These are phyloP conservation scores for Pediacus dermestoides DNA, from an alignment of 2,888 invertebrate genomes.

Conservation along the genomic window DNA sequence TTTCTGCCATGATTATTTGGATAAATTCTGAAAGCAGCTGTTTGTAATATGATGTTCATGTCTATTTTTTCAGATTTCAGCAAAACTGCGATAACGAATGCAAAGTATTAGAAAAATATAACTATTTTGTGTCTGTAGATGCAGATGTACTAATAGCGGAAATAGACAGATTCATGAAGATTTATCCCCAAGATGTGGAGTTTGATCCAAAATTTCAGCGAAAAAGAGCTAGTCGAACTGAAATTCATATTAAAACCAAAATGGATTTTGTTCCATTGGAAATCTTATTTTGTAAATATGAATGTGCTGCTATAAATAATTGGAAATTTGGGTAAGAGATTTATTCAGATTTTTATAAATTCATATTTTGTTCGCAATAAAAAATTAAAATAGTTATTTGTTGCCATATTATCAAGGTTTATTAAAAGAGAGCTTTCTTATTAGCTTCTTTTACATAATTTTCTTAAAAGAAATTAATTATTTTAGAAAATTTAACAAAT, in stretches of 20 bases:
- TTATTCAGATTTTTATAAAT: too few species aligned
- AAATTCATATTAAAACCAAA: constrained; percentile 23
- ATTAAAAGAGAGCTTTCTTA: too few species aligned
- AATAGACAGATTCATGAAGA: constrained; percentile 32
- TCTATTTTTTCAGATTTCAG: constrained; percentile 16
- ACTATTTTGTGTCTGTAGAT: constrained; percentile 22
- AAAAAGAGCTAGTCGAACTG: constrained; percentile 29
- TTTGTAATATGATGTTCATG: too few species aligned
- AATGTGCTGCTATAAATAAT: constrained; percentile 38
- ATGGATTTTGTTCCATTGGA: constrained; percentile 30
- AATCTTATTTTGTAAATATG: constrained; percentile 34
- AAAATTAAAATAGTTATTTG: too few species aligned
- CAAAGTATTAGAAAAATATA: constrained; percentile 30
- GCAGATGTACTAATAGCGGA: constrained; percentile 34
- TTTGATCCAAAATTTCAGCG: constrained; percentile 32
- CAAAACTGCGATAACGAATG: constrained; percentile 26
- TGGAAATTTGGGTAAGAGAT: constrained; percentile 40
- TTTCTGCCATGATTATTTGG: too few species aligned
- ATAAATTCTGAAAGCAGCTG: too few species aligned
- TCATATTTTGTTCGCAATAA: too few species aligned
- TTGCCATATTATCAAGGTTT: too few species aligned
- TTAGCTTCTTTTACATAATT: too few species aligned
- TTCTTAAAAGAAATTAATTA: too few species aligned
- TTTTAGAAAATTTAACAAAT: too few species aligned
- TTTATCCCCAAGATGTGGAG: constrained; percentile 28